Evolutionary conservation across 2,888 invertebrate genomes (phyloP).

Genomic region (Synergus umbraculus): DNA sequence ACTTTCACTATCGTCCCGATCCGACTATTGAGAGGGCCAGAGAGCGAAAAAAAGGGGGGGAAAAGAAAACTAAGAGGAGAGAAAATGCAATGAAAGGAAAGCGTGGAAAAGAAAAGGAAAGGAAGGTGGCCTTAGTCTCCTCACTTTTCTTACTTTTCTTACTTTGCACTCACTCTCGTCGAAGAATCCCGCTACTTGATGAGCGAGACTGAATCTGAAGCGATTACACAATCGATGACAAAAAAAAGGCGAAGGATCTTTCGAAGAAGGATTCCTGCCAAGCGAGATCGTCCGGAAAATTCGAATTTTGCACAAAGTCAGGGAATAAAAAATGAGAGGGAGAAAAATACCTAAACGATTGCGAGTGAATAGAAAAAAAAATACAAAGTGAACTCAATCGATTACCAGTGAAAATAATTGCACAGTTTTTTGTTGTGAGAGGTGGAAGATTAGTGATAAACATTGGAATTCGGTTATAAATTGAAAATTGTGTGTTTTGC

Average conservation of each 20-base stretch:
- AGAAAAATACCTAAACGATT: constrained; percentile 24
- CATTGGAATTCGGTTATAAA: too few relatives aligned
- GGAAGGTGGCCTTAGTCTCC: neutral
- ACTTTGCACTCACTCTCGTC: neutral
- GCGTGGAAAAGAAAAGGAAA: neutral
- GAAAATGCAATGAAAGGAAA: neutral
- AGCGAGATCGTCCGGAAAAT: too few relatives aligned
- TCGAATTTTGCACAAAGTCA: too few relatives aligned
- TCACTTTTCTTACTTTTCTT: neutral
- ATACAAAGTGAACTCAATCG: too few relatives aligned
- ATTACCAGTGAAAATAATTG: too few relatives aligned
- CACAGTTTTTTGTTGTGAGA: too few relatives aligned
- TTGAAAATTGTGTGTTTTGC: too few relatives aligned
- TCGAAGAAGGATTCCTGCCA: neutral
- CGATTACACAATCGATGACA: too few relatives aligned
- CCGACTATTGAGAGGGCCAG: neutral
- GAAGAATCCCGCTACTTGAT: neutral
- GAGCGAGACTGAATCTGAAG: neutral
- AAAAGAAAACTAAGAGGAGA: neutral
- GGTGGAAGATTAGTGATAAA: too few relatives aligned
- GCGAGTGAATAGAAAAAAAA: too few relatives aligned
- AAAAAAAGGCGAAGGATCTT: neutral
- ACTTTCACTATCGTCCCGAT: constrained; percentile 74
- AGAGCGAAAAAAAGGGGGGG: neutral
- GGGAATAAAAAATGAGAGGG: constrained; percentile 44